Evolutionary conservation across 2,113 vertebrate species (phyloP).

Genomic region (Hylia prasina): DNA sequence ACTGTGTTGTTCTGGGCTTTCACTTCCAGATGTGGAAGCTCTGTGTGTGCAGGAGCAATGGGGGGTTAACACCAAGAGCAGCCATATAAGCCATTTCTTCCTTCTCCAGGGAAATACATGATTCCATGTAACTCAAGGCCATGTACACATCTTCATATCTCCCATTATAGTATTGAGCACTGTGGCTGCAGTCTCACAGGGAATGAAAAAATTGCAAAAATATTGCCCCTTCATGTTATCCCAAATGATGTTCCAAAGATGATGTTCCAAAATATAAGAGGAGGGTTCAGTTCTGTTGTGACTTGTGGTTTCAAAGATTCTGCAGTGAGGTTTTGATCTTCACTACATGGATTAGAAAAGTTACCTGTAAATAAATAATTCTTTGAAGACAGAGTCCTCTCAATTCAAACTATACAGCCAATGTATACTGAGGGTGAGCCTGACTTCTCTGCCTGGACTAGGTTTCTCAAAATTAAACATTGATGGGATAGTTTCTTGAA

Average conservation of each 20-base stretch:
- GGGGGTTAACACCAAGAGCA: neutral
- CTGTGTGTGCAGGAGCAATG: neutral
- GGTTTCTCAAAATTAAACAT: neutral
- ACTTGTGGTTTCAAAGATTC: neutral
- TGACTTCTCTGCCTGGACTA: neutral
- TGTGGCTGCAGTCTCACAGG: neutral
- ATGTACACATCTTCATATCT: neutral
- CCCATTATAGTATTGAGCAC: neutral
- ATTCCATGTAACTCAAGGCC: neutral
- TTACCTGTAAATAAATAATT: constrained; percentile 32
- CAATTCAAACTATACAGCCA: neutral
- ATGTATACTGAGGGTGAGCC: neutral
- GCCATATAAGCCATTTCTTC: neutral
- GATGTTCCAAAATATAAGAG: neutral
- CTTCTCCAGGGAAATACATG: neutral
- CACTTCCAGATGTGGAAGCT: neutral
- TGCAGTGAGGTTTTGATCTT: neutral
- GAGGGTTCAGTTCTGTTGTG: neutral
- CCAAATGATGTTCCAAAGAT: neutral
- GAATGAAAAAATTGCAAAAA: neutral
- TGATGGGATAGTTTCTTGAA: neutral
- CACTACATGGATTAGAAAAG: neutral
- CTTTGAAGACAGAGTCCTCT: neutral
- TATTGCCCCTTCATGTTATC: neutral
- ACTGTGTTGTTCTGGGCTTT: neutral